Base-by-base conservation (phyloP, 1,140 invertebrate genomes). In the Aphelinus atriplicis region DNA sequence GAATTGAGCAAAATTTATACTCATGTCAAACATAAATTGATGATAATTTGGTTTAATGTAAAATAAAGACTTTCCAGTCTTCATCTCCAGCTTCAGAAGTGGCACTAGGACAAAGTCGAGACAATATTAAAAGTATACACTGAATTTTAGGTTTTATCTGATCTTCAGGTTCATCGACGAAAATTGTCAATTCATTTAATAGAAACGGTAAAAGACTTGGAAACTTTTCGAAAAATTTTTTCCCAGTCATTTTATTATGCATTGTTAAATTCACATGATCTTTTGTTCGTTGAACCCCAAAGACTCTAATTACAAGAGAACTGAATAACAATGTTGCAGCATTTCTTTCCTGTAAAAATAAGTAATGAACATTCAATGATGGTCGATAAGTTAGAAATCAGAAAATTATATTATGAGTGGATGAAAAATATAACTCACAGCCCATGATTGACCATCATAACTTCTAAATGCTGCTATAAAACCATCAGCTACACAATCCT, bases 181-280 rank as follows among this genome's bases (percentile, higher is more conserved):
- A 90, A 70, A 81, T 82, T 57, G 84, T 80, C 1, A 95, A 83
- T 87, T 93, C 90, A 55, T 91, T 84, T 60, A 95, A 84, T 75
- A 98, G 91, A 83, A 95, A 97, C 51, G 93, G 89, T 81, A 94
- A 93, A 0, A 97, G 87, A 47, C 89, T 83, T 7, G 96, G 95
- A 89, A 95, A 97, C 47, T 92, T 91, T 76, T 94, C 89, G 84
- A 97, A 97, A 87, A 99, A 98, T 6, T 94, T 91, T 69, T 91
- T 88, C 2, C 91, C 91, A 0, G 93, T 92, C 90, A 94, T 92
- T 79, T 91, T 91, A 86, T 97, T 97, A 76, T 95, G 92, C 26
- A 91, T 89, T 61, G 91, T 91, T 46, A 93, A 85, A 75, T 93
- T 89, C 26, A 95, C 91, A 26, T 90, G 87, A 84, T 94, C 92